Evolutionary conservation across 2,888 invertebrate species (phyloP), one percentile per base, ranked within the genome.

Genomic region (Nomada goodeniana): DNA sequence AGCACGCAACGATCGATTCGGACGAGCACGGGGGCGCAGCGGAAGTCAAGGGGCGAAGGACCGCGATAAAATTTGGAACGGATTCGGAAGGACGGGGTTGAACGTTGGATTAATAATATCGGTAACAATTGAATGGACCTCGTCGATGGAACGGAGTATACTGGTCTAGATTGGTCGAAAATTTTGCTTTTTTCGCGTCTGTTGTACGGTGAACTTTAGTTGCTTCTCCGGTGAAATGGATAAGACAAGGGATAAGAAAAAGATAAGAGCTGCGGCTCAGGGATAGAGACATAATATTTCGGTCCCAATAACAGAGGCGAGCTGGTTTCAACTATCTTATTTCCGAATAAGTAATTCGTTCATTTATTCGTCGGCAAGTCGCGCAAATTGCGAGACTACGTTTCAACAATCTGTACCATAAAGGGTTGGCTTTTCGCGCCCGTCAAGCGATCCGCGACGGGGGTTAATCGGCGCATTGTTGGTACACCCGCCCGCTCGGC

Each of bases 401-500:
- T 36, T 36, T 36, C 7, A 36, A 36, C 50, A 1, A 5, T 57
- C 0, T 2, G 1, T 20, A 20, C 57, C 11, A 10, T 10, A 57
- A 57, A 7, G 2, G 4, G n/a, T 42, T 20, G 4, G 20, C 18
- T 18, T 18, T 7, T 18, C 2, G 44, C 10, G 29, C 29, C 26
- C 5, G 69, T 29, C 29, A n/a, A 5, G 15, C 20, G 13, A 29
- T 18, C 13, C 23, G 42, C 68, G 63, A 68, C 81, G 52, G 23
- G 36, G 0, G 53, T 65, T 81, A 57, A 80, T 74, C 81, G 68
- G 11, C 3, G 42, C 61, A 72, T 57, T 50, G 80, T 63, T 44
- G 42, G 65, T 5, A 36, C 52, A 36, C 52, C 29, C 50, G 47
- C 20, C 29, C 63, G 44, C n/a, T 11, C 18, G 44, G 23, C n/a